Base-by-base conservation (phyloP, 2,888 invertebrate genomes). In the Andricus curvator region DNA sequence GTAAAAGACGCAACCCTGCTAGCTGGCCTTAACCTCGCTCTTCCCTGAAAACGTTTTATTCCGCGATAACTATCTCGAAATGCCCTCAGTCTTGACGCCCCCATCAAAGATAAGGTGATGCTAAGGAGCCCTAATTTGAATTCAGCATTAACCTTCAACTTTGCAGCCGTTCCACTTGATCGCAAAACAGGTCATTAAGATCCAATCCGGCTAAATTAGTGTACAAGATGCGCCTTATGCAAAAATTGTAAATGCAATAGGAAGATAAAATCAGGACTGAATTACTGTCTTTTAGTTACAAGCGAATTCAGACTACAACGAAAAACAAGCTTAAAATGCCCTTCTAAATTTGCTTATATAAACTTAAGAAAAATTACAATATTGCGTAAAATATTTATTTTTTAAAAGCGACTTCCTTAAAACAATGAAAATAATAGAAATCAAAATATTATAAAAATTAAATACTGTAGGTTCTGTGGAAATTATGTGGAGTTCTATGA, bases 171-270 rank as follows among this genome's bases (percentile, higher is more conserved):
- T 70, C 51, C 48, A 51, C 70, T 70, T 70, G 70, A 70, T 70
- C 70, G 51, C 70, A 70, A 70, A 70, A 70, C 70, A 70, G 70
- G 70, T 70, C 70, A 70, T 70, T 70, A 70, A 51, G 48, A 70
- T 70, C 48, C 51, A 70, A 70, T 51, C 48, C 51, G n/a, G 20
- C 51, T 70, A 70, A 70, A 70, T 70, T 70, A 29, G 48, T 51
- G 29, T 44, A 48, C 51, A 29, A 51, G 48, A 48, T 44, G 70
- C 41, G 13, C 29, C 48, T 68, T 15, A 25, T 68, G 44, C 13
- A 41, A 70, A 51, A 70, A 70, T 70, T 15, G 8, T 11, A 15
- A 51, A 25, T 29, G 25, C 17, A 25, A 48, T 4, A 70, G 29
- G 25, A 70, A 25, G 44, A 48, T 70, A 29, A 29, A 51, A 48